phyloP scores from a whole-genome alignment of 2,888 invertebrate genomes.

The Eilema sororculum region DNA sequence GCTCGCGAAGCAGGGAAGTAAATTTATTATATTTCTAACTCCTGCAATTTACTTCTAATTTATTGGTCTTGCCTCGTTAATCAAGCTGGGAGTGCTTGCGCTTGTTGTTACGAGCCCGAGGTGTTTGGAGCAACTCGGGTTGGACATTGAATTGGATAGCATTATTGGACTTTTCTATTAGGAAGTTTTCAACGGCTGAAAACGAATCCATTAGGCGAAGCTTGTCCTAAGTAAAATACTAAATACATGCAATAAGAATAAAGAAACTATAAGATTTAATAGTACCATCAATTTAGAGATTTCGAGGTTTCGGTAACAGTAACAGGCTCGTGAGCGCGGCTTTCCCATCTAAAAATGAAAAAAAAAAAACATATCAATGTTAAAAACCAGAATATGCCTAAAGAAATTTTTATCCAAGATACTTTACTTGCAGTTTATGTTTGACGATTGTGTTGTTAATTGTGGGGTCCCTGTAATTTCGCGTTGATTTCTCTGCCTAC shows the following conservation, averaged over 20 bases:
- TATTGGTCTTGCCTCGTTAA: neutral
- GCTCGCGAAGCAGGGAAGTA: neutral
- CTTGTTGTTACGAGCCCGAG: neutral
- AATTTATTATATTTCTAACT: neutral
- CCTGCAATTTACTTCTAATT: neutral
- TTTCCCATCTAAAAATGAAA: too few relatives aligned
- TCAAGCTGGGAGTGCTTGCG: neutral
- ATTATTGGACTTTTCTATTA: neutral
- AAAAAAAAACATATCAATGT: too few relatives aligned
- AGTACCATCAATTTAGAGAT: too few relatives aligned
- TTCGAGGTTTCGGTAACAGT: neutral
- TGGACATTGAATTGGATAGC: neutral
- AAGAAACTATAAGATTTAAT: too few relatives aligned
- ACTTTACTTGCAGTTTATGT: conserved; percentile 18
- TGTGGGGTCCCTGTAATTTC: conserved; percentile 59
- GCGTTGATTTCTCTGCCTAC: conserved; percentile 52
- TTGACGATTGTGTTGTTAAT: conserved; percentile 61
- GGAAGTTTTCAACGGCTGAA: neutral
- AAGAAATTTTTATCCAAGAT: neutral
- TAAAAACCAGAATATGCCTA: too few relatives aligned
- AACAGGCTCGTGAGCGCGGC: too few relatives aligned
- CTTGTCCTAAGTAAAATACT: too few relatives aligned
- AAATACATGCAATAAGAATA: neutral
- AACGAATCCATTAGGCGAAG: too few relatives aligned
- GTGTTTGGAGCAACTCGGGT: neutral